These are phyloP conservation scores for Halichoeres trimaculatus DNA, from an alignment of 2,113 vertebrate species.

Conservation along the genomic window DNA sequence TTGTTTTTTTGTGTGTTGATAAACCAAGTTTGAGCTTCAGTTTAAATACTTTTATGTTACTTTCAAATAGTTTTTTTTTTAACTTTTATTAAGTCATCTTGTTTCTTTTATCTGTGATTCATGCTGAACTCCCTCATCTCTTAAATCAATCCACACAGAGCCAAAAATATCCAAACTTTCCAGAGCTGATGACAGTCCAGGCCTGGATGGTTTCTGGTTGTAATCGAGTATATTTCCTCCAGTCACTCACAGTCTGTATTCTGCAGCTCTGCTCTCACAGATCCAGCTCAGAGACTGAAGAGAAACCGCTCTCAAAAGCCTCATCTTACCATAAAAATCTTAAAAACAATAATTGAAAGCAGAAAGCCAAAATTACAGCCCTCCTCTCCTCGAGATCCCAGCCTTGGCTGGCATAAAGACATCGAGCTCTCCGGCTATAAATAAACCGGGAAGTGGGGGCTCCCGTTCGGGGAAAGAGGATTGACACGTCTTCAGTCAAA, in stretches of 20 bases:
- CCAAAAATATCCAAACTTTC: too few species aligned
- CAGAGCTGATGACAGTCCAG: neutral
- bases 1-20: too few species aligned
- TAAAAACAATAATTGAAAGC: constrained; percentile 51
- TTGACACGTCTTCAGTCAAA: constrained; percentile 63
- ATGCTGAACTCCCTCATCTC: too few species aligned
- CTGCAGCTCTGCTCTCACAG: constrained; percentile 45
- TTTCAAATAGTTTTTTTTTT: too few species aligned
- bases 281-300: constrained; percentile 31
- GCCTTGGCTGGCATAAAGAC: constrained; percentile 39
- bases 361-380: constrained; percentile 65
- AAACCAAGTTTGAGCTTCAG: too few species aligned
- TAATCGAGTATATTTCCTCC: constrained; percentile 20
- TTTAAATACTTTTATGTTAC: too few species aligned
- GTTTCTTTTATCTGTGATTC: too few species aligned
- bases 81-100: too few species aligned
- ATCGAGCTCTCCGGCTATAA: constrained; percentile 58
- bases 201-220: neutral
- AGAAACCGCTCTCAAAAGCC: constrained; percentile 50
- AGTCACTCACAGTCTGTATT: constrained; percentile 38
- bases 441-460: constrained; percentile 54
- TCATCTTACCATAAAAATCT: constrained; percentile 47
- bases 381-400: constrained; percentile 54
- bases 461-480: constrained; percentile 24
- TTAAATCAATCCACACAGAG: too few species aligned